These are phyloP conservation scores for Oenanthe oenanthe DNA, from an alignment of 2,113 vertebrate species.

Conservation along the genomic window DNA sequence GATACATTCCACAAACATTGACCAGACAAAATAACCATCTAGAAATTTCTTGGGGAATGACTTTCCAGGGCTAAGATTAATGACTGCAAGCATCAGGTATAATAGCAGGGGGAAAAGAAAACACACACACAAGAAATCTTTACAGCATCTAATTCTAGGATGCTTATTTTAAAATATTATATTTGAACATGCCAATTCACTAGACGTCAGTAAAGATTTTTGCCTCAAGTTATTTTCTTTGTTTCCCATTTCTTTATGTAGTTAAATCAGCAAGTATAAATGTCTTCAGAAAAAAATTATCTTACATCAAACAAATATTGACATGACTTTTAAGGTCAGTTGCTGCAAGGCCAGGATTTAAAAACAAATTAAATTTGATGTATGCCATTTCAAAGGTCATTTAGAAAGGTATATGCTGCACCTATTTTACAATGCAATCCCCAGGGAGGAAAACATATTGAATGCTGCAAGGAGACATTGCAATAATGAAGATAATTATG, in stretches of 20 bases:
- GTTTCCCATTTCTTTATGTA: constrained; percentile 35
- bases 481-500: constrained; percentile 46
- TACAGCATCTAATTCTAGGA: background rate
- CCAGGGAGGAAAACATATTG: background rate
- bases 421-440: constrained; percentile 41
- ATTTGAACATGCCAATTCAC: constrained; percentile 32
- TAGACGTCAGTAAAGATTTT: constrained; percentile 21
- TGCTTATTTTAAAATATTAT: constrained; percentile 13
- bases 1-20: background rate
- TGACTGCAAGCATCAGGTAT: background rate
- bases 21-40: background rate
- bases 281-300: constrained; percentile 65
- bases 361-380: constrained; percentile 65
- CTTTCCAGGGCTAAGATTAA: background rate
- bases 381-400: constrained; percentile 38
- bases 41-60: background rate
- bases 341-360: constrained; percentile 58
- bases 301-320: constrained; percentile 69
- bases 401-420: constrained; percentile 48
- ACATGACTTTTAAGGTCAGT: constrained; percentile 69
- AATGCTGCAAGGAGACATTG: background rate
- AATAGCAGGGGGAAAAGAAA: background rate
- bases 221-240: constrained; percentile 45
- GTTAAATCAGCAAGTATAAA: constrained; percentile 61
- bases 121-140: background rate